Conservation (phyloP, 2,113 vertebrate genomes). For the pig (Sus scrofa) region T2T-Sscrofa CM000816.6:89615001-89615500, state of each 20-base stretch:
- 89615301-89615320: background rate
- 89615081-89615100: background rate
- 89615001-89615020: background rate
- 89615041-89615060: background rate
- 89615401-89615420: background rate
- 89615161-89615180: background rate
- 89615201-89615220: background rate
- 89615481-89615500: no score
- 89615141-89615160: background rate
- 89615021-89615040: background rate
- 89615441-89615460: no score
- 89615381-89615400: background rate
- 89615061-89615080: background rate
- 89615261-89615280: background rate
- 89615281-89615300: background rate
- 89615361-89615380: slow-evolving; percentile 10
- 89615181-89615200: background rate
- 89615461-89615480: no score
- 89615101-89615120: background rate
- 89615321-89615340: background rate
- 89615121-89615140: background rate
- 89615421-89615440: no score
- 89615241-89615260: background rate
- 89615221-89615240: background rate
- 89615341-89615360: slow-evolving; percentile 10